Evolutionary conservation across 2,113 vertebrate genomes (phyloP).

Genomic region (Salminus brasiliensis): DNA sequence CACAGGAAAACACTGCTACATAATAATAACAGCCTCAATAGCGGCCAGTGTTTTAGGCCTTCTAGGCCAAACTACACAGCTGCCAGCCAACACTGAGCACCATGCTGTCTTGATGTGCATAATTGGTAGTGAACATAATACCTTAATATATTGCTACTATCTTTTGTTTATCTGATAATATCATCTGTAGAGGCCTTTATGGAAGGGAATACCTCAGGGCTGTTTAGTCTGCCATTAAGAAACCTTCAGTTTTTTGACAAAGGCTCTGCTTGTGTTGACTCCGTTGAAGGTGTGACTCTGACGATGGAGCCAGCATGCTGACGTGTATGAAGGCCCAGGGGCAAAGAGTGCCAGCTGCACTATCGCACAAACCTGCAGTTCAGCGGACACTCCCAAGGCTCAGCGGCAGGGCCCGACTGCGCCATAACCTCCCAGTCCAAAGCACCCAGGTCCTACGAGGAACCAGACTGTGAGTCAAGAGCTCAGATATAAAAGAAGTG

Average conservation of each 20-base stretch:
- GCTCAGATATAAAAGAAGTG: no score
- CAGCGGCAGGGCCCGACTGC: slow-evolving; percentile 61
- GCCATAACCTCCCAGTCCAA: slow-evolving; percentile 59
- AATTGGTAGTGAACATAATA: not conserved
- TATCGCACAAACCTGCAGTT: slow-evolving; percentile 66
- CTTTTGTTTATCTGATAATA: not conserved
- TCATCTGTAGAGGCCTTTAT: not conserved
- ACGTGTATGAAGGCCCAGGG: slow-evolving; percentile 53
- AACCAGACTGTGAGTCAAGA: slow-evolving; percentile 72
- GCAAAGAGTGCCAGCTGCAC: slow-evolving; percentile 49
- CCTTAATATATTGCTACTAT: not conserved
- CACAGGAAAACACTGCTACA: not conserved
- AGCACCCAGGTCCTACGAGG: slow-evolving; percentile 71
- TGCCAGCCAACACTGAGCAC: not conserved
- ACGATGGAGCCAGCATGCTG: slow-evolving; percentile 62
- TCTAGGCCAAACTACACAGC: not conserved
- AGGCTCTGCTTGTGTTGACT: slow-evolving; percentile 6
- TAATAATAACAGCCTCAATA: not conserved
- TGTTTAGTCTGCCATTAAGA: not conserved
- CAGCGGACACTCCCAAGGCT: slow-evolving; percentile 46
- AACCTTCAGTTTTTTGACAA: slow-evolving; percentile 8
- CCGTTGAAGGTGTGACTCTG: slow-evolving; percentile 71
- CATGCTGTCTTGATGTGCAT: not conserved
- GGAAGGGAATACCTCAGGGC: not conserved
- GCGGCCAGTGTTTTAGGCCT: not conserved